Evolutionary conservation across 2,113 vertebrate genomes (phyloP).

Genomic region (Alligator sinensis): DNA sequence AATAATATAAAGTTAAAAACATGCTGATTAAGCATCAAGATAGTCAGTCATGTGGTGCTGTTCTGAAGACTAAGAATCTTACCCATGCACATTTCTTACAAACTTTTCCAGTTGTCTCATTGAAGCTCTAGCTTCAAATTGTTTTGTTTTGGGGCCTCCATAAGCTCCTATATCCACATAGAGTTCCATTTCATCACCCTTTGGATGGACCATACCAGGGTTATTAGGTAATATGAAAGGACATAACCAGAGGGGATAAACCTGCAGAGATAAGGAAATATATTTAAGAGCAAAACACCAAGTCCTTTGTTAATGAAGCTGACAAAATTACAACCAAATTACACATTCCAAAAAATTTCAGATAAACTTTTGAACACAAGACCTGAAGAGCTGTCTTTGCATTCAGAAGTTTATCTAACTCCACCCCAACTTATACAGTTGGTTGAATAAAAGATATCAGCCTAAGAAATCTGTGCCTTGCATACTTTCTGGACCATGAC

Average conservation of each 20-base stretch:
- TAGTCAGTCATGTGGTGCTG: background rate
- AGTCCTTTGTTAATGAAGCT: background rate
- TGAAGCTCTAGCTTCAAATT: slow-evolving; percentile 92
- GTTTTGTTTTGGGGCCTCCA: slow-evolving; percentile 91
- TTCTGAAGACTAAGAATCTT: slow-evolving; percentile 51
- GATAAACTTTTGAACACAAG: too few relatives aligned
- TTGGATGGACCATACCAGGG: slow-evolving; percentile 96
- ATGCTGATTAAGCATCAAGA: background rate
- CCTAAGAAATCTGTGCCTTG: too few relatives aligned
- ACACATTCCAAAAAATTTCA: background rate
- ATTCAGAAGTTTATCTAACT: too few relatives aligned
- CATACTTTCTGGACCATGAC: too few relatives aligned
- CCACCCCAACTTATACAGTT: too few relatives aligned
- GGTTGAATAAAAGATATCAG: too few relatives aligned
- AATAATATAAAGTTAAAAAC: background rate
- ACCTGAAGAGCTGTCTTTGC: too few relatives aligned
- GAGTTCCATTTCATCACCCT: slow-evolving; percentile 89
- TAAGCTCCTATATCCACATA: slow-evolving; percentile 97
- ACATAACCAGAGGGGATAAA: slow-evolving; percentile 97
- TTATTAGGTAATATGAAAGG: slow-evolving; percentile 91
- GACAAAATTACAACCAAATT: background rate
- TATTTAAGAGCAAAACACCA: background rate
- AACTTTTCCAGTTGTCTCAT: slow-evolving; percentile 95
- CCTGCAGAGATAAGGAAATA: slow-evolving; percentile 76
- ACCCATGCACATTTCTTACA: slow-evolving; percentile 94